These are phyloP conservation scores for Eurystomus glaucurus DNA, from an alignment of 2,797 vertebrate species.

Conservation along the genomic window DNA sequence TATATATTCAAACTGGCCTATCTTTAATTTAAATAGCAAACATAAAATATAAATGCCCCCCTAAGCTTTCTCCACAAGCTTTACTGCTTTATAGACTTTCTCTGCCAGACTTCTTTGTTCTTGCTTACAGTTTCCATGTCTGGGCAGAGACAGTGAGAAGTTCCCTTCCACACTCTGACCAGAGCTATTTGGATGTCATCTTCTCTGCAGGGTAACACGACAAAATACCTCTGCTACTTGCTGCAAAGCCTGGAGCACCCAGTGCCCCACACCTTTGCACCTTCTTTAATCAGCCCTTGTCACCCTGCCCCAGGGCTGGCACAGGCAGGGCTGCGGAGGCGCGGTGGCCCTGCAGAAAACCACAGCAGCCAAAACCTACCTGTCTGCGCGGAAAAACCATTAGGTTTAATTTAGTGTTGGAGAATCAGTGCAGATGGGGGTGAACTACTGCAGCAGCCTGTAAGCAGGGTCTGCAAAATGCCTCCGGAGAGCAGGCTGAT, in stretches of 20 bases:
- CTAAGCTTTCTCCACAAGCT: background rate
- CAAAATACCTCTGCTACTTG: fast-evolving
- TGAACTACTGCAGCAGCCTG: background rate
- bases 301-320: background rate
- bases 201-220: background rate
- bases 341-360: background rate
- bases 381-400: background rate
- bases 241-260: fast-evolving
- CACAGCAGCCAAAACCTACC: background rate
- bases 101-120: background rate
- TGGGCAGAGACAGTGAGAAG: background rate
- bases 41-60: background rate
- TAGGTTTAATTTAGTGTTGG: background rate
- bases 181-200: background rate
- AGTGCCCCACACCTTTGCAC: background rate
- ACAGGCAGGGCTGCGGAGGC: background rate
- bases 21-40: slow-evolving; percentile 24
- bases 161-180: background rate
- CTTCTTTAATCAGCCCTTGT: background rate
- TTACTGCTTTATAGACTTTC: background rate
- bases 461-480: fast-evolving
- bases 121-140: background rate
- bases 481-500: background rate
- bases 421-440: too few relatives aligned
- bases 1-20: background rate